A percentile compares a stretch with the other conserved stretches of the same genome.
These are phyloP conservation scores for Melanostigma gelatinosum DNA, from an alignment of 2,113 vertebrate species.

Conservation along the genomic window DNA sequence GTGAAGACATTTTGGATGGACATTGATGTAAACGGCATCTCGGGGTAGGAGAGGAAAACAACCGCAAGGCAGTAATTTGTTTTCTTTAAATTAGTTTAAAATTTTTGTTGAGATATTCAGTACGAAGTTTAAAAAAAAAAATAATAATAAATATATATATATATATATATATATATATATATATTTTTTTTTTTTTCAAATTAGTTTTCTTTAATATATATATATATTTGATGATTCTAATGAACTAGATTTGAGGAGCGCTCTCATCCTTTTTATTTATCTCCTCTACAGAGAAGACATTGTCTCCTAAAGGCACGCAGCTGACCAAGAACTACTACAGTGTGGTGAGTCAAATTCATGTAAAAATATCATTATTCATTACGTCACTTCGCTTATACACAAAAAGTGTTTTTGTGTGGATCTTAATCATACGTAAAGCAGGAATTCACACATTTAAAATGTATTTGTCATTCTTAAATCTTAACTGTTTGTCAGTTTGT, in stretches of 20 bases:
- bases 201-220: too few relatives aligned
- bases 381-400: not conserved
- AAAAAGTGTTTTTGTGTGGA: not conserved
- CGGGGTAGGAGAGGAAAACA: too few relatives aligned
- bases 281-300: slow-evolving; percentile 88
- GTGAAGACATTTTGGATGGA: too few relatives aligned
- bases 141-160: too few relatives aligned
- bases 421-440: not conserved
- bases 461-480: not conserved
- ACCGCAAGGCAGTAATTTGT: not conserved
- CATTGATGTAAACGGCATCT: not conserved
- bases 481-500: not conserved
- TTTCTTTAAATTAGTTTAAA: not conserved
- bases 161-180: too few relatives aligned
- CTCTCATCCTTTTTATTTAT: not conserved
- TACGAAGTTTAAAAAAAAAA: not conserved
- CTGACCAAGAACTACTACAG: slow-evolving; percentile 98
- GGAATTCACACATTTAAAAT: not conserved
- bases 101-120: not conserved
- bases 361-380: not conserved
- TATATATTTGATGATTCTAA: not conserved
- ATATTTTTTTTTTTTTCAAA: too few relatives aligned
- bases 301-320: slow-evolving; percentile 92
- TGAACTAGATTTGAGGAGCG: not conserved
- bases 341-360: slow-evolving; percentile 86